Base-by-base conservation (phyloP, 2,797 vertebrate species). In the Sebastes wilsoni region DNA sequence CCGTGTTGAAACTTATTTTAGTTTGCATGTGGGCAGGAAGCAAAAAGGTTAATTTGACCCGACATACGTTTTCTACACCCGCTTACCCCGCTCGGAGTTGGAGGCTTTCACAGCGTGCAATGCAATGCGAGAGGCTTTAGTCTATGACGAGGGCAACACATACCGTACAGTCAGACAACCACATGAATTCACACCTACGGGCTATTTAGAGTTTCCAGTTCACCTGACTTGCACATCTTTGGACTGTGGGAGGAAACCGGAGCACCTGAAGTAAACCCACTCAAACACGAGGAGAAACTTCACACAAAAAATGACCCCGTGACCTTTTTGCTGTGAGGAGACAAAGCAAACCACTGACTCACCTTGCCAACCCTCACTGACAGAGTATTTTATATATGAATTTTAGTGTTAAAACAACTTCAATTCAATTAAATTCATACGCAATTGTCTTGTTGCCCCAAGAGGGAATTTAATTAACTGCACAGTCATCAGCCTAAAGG, bases 151-250 rank as follows among this genome's bases (percentile, higher is more conserved):
- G 6, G 12, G 20, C 23, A 30, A 46, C 22, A 27, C 22, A 20
- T 5, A 60, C 58, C 30, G 30, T 25, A 61, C 13, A 36, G n/a
- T 58, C n/a, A 69, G 49, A 34, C 25, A 25, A 46, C 42, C 61
- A 38, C 42, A 28, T 61, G 67, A 22, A 38, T 54, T 54, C 38
- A 70, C 13, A 64, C 65, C 34, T 72, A 4, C 1, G 3, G 67
- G n/a, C 27, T 38, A 22, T 64, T 79, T 20, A 7, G 23, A 66
- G 72, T 56, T 83, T 76, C 20, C 20, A 23, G 2, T 75, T 86
- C 60, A 77, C 4, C 34, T 52, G 36, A 32, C 30, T 52, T 70
- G 20, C 23, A 55, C 46, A 38, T 81, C 54, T 70, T 34, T 49
- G 23, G 7, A 34, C 12, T 23, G 54, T 46, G 9, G 16, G 68